Evolutionary conservation across 2,797 vertebrate genomes (phyloP).

Genomic region (Margarornis squamiger): DNA sequence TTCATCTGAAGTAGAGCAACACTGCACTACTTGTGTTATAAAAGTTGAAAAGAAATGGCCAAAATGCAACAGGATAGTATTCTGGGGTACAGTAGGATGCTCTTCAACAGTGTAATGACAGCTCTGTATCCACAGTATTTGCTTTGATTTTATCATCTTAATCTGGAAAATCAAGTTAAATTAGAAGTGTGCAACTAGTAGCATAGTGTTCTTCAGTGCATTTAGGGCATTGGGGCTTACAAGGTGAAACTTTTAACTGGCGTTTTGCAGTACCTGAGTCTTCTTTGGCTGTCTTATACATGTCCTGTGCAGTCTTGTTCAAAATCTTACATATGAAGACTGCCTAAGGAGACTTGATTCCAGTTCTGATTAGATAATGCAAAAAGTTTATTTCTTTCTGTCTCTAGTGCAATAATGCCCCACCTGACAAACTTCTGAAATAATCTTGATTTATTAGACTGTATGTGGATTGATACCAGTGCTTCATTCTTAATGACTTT

Average conservation of each 20-base stretch:
- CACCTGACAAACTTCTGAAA: conserved; percentile 24
- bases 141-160: neutral
- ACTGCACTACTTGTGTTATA: neutral
- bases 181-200: neutral
- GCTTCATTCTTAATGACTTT: neutral
- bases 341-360: neutral
- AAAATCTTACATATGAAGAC: neutral
- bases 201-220: neutral
- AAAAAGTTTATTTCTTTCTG: neutral
- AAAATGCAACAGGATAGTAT: neutral
- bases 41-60: neutral
- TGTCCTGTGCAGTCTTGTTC: neutral
- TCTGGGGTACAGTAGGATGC: neutral
- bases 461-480: neutral
- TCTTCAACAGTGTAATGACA: neutral
- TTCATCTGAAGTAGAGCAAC: neutral
- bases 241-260: neutral
- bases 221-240: neutral
- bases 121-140: neutral
- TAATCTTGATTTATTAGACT: neutral
- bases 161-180: neutral
- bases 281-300: neutral
- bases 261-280: neutral
- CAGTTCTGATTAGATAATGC: neutral
- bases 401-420: neutral